Evolutionary conservation across 2,888 invertebrate genomes (phyloP).

Genomic region (Dendrolimus pini): DNA sequence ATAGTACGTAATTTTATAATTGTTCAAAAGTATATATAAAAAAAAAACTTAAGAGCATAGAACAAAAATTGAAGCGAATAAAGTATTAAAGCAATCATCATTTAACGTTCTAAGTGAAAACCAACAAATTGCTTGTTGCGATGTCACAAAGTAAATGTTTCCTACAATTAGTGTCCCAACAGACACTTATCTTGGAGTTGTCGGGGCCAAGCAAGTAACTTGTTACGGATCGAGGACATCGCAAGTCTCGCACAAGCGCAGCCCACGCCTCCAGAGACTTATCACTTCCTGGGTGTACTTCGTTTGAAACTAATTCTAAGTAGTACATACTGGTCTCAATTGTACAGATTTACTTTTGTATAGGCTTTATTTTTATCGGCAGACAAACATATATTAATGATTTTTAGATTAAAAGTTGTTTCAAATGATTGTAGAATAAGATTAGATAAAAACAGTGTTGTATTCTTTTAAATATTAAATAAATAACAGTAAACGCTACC

Average conservation of each 20-base stretch:
- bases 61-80: neutral
- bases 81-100: neutral
- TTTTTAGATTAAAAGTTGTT: too few relatives aligned
- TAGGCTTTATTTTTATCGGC: too few relatives aligned
- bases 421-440: too few relatives aligned
- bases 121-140: neutral
- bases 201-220: constrained; percentile 17
- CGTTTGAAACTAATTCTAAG: constrained; percentile 1
- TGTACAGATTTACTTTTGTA: too few relatives aligned
- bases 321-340: neutral
- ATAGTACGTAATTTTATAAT: too few relatives aligned
- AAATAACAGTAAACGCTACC: too few relatives aligned
- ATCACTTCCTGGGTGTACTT: constrained; percentile 1
- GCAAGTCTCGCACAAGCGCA: constrained; percentile 10
- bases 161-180: constrained; percentile 31
- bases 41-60: neutral
- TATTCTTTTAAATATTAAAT: too few relatives aligned
- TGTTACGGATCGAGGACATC: constrained; percentile 12
- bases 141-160: constrained; percentile 26
- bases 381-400: too few relatives aligned
- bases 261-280: constrained; percentile 6
- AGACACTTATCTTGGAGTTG: constrained; percentile 19
- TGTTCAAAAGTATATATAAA: too few relatives aligned
- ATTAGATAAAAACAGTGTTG: too few relatives aligned
- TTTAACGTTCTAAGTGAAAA: neutral